Evolutionary conservation across 2,113 vertebrate genomes (phyloP).

Genomic region (Platysteira castanea): DNA sequence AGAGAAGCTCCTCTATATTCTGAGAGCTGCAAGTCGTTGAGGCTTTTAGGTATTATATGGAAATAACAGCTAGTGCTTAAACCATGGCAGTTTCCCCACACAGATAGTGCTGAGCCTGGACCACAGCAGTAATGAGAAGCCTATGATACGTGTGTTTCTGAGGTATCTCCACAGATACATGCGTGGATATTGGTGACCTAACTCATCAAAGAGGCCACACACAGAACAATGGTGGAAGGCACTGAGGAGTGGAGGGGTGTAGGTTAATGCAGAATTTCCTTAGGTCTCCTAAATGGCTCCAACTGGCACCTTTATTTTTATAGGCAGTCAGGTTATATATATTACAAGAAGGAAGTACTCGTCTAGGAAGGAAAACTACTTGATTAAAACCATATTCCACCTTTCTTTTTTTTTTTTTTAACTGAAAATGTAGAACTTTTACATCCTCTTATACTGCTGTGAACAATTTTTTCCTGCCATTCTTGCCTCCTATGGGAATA

Average conservation of each 20-base stretch:
- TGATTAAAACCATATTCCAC: conserved; percentile 68
- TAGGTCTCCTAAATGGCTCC: conserved; percentile 53
- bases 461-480: conserved; percentile 62
- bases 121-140: background rate
- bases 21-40: background rate
- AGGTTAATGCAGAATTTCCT: conserved; percentile 68
- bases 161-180: background rate
- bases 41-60: background rate
- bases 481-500: conserved; percentile 63
- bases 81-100: background rate
- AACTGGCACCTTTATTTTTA: conserved; percentile 67
- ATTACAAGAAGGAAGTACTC: conserved; percentile 63
- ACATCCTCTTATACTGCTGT: conserved; percentile 47
- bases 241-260: background rate
- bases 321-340: conserved; percentile 66
- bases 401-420: background rate
- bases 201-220: conserved; percentile 46
- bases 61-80: background rate
- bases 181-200: background rate
- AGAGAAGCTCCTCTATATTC: background rate
- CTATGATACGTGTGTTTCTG: background rate
- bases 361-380: conserved; percentile 63
- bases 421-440: conserved; percentile 53
- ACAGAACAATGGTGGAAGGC: conserved; percentile 39
- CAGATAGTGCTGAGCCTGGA: background rate